These are phyloP conservation scores for Psococerastis gibbosa DNA, from an alignment of 2,888 invertebrate species.

Conservation along the genomic window DNA sequence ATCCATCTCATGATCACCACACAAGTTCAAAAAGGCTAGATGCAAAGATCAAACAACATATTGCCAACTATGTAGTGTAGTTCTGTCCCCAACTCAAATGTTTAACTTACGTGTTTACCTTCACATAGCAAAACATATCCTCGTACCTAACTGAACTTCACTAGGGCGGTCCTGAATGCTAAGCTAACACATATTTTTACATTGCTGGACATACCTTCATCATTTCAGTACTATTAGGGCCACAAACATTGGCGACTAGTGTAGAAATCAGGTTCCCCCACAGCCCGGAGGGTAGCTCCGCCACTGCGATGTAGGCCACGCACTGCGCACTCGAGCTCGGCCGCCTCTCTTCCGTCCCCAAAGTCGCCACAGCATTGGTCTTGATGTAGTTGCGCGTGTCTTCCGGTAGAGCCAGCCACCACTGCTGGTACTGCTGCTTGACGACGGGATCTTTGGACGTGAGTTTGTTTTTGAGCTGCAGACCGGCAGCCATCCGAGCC, in stretches of 20 bases:
- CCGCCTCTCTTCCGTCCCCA: conserved; percentile 88
- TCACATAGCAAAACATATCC: too few relatives aligned
- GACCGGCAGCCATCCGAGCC: conserved; percentile 93
- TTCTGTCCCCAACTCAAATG: too few relatives aligned
- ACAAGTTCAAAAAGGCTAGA: too few relatives aligned
- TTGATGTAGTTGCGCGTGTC: conserved; percentile 79
- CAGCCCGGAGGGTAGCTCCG: conserved; percentile 78
- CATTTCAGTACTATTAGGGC: conserved; percentile 70
- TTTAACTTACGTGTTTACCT: too few relatives aligned
- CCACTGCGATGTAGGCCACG: conserved; percentile 94
- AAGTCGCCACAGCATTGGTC: conserved; percentile 78
- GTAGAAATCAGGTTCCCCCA: conserved; percentile 83
- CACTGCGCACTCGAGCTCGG: conserved; percentile 98
- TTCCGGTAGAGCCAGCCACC: conserved; percentile 83
- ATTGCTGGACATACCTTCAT: too few relatives aligned
- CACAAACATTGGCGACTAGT: conserved; percentile 81
- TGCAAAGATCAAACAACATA: too few relatives aligned
- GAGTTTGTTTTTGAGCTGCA: conserved; percentile 94
- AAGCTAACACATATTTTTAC: too few relatives aligned
- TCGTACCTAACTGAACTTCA: too few relatives aligned
- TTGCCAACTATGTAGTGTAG: too few relatives aligned
- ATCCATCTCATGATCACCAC: too few relatives aligned
- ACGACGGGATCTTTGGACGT: conserved; percentile 81
- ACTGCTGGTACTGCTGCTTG: conserved; percentile 65
- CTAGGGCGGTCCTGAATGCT: too few relatives aligned